These are phyloP conservation scores for Vulpes vulpes DNA, from an alignment of 2,113 vertebrate species.

Conservation along the genomic window DNA sequence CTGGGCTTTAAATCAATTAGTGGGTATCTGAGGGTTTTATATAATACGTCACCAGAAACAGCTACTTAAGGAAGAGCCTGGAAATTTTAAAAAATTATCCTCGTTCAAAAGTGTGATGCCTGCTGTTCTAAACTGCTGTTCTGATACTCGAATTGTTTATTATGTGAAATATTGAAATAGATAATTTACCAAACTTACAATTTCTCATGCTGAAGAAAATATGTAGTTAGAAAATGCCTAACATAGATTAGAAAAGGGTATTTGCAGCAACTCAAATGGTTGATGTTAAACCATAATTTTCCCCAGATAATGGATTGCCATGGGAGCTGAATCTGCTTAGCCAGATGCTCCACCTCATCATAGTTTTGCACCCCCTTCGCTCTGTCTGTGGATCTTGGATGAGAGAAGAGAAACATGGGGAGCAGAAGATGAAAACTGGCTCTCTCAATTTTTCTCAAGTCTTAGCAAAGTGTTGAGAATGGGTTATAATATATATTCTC, in stretches of 20 bases:
- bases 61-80: conserved; percentile 45
- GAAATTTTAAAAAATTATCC: conserved; percentile 69
- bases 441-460: neutral
- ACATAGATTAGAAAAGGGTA: conserved; percentile 57
- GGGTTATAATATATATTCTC: neutral
- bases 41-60: conserved; percentile 55
- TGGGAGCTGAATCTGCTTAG: neutral
- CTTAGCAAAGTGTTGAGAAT: conserved; percentile 11
- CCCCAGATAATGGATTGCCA: conserved; percentile 10
- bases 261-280: conserved; percentile 13
- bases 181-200: conserved; percentile 58
- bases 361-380: neutral
- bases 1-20: conserved; percentile 72
- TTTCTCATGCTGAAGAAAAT: conserved; percentile 73
- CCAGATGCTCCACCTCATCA: neutral
- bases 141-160: conserved; percentile 49
- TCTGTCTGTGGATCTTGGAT: neutral
- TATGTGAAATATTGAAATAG: conserved; percentile 56
- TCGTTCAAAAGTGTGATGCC: neutral
- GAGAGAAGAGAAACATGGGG: neutral
- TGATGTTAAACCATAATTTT: conserved; percentile 59
- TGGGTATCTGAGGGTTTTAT: conserved; percentile 64
- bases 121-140: conserved; percentile 66
- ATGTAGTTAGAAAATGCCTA: conserved; percentile 60
- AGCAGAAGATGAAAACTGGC: neutral